phyloP scores from a whole-genome alignment of 2,797 vertebrate genomes.

The Melanotaenia pygmaea region DNA sequence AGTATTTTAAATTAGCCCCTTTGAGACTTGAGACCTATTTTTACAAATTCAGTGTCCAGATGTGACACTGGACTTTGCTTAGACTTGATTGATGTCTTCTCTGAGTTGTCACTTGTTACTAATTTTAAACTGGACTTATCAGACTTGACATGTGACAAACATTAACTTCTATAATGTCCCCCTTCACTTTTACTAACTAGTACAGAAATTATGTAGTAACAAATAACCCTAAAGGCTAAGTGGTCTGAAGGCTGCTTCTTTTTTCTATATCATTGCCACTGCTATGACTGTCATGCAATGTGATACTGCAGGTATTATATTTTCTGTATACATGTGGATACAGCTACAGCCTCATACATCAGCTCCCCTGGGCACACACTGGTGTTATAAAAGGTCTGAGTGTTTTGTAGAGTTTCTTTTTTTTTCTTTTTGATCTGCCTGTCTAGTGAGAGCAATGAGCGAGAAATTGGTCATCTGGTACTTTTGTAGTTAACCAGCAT shows the following conservation, averaged over 20 bases:
- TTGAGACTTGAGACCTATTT: no score
- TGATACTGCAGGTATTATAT: conserved; percentile 14
- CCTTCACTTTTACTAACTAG: not conserved
- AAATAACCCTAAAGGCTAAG: not conserved
- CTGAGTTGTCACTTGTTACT: not conserved
- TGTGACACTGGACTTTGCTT: conserved; percentile 1
- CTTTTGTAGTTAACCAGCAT: conserved; percentile 60
- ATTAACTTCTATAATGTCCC: not conserved
- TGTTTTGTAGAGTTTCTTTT: conserved; percentile 41
- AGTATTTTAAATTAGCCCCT: no score
- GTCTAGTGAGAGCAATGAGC: conserved; percentile 41
- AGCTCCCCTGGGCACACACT: conserved; percentile 8
- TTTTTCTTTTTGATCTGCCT: conserved; percentile 49
- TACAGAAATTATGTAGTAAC: not conserved
- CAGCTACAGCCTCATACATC: conserved; percentile 12
- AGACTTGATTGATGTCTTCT: not conserved
- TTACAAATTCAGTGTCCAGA: not conserved
- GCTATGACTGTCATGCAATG: conserved; percentile 23
- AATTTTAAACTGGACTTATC: not conserved
- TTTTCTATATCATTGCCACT: not conserved
- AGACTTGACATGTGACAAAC: conserved; percentile 6
- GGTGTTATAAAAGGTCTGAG: conserved; percentile 26
- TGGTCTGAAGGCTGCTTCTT: not conserved
- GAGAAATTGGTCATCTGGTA: conserved; percentile 71
- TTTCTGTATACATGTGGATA: conserved; percentile 10